phyloP scores from a whole-genome alignment of 1,140 invertebrate species.

The Drosophila virilis region DNA sequence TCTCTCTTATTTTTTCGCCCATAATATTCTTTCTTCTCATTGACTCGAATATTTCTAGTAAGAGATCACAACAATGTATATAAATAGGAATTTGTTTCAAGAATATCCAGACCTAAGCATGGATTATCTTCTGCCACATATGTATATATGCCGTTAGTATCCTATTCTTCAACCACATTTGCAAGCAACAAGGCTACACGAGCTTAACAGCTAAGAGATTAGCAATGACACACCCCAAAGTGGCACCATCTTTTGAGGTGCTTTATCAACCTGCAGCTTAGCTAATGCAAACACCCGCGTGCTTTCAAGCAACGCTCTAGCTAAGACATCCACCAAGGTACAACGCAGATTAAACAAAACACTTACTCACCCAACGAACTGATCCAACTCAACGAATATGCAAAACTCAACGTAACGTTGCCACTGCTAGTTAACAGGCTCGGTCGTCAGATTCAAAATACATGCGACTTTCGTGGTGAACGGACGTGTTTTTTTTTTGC shows the following conservation, averaged over 20 bases:
- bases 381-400: conserved; percentile 4
- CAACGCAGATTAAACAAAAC: neutral
- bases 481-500: conserved; percentile 60
- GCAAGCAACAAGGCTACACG: neutral
- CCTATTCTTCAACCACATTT: neutral
- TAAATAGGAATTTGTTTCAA: too few species aligned
- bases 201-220: neutral
- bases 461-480: conserved; percentile 54
- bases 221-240: neutral
- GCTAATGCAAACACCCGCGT: neutral
- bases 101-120: too few species aligned
- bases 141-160: neutral
- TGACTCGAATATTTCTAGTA: too few species aligned
- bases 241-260: neutral
- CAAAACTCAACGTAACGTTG: conserved; percentile 17
- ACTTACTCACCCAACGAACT: conserved; percentile 6
- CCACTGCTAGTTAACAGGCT: conserved; percentile 32
- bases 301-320: neutral
- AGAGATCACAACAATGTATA: too few species aligned
- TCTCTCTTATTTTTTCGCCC: too few species aligned
- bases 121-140: too few species aligned
- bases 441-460: conserved; percentile 39
- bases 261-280: neutral
- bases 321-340: neutral
- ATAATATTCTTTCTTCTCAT: too few species aligned